phyloP scores from a whole-genome alignment of 2,888 invertebrate species.

The Coenonympha glycerion region DNA sequence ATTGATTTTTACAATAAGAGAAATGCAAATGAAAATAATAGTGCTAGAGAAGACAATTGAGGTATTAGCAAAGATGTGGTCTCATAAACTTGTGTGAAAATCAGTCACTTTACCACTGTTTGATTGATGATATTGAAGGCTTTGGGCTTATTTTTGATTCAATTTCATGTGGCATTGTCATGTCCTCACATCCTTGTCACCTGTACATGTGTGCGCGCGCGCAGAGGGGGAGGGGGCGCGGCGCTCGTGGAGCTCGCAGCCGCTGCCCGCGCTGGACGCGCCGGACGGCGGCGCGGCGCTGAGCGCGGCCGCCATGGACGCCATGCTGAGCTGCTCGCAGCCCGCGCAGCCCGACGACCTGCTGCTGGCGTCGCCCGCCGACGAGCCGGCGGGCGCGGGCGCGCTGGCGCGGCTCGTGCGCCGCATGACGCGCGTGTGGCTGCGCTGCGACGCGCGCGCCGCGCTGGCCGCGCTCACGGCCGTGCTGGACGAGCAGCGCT shows the following conservation, averaged over 20 bases:
- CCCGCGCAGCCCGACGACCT: slow-evolving; percentile 89
- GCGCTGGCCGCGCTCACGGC: slow-evolving; percentile 79
- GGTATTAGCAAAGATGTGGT: too few relatives aligned
- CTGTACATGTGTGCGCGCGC: too few relatives aligned
- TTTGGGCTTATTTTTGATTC: too few relatives aligned
- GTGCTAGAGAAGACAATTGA: too few relatives aligned
- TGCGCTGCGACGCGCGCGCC: slow-evolving; percentile 79
- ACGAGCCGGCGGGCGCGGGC: slow-evolving; percentile 77
- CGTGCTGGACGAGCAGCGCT: slow-evolving; percentile 68
- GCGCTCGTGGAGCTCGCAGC: slow-evolving; percentile 38
- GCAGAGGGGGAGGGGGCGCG: slow-evolving; percentile 2
- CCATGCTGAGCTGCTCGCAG: slow-evolving; percentile 87
- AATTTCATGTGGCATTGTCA: too few relatives aligned
- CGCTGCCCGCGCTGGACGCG: slow-evolving; percentile 22
- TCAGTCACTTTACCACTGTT: too few relatives aligned
- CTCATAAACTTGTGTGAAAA: too few relatives aligned
- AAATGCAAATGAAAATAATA: too few relatives aligned
- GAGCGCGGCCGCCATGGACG: slow-evolving; percentile 60
- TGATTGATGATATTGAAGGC: too few relatives aligned
- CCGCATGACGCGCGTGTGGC: slow-evolving; percentile 95
- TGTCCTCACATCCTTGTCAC: too few relatives aligned
- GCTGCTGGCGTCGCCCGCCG: slow-evolving; percentile 76
- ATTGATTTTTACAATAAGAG: too few relatives aligned
- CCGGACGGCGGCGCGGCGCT: slow-evolving; percentile 31
- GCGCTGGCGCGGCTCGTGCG: slow-evolving; percentile 85